phyloP scores from a whole-genome alignment of 2,888 invertebrate species.

The Dasysyrphus albostriatus region DNA sequence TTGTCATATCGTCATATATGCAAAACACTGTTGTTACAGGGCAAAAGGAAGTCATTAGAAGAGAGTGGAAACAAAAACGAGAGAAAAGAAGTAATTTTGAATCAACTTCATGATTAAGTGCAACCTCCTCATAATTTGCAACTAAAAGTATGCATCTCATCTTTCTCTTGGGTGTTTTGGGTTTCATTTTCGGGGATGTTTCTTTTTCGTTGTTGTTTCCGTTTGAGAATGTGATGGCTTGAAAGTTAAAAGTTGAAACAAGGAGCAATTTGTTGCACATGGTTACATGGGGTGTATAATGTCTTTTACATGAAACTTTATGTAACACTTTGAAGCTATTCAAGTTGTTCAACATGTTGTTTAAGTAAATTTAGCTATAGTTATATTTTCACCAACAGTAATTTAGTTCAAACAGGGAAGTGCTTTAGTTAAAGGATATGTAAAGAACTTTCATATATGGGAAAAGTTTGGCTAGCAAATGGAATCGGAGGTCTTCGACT shows the following conservation, averaged over 20 bases:
- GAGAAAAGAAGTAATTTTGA: not conserved
- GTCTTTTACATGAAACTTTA: not conserved
- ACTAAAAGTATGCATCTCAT: not conserved
- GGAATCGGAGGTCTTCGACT: no score
- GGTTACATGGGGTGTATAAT: not conserved
- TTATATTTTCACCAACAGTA: not conserved
- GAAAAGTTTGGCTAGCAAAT: no score
- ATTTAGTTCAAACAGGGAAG: not conserved
- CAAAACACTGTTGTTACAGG: not conserved
- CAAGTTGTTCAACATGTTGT: not conserved
- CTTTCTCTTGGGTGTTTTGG: not conserved
- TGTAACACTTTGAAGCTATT: constrained; percentile 1
- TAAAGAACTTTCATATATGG: no score
- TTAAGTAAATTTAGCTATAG: not conserved
- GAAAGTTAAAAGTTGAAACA: not conserved
- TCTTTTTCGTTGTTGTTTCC: not conserved
- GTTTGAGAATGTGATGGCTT: not conserved
- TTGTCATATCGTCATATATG: not conserved
- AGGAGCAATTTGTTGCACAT: not conserved
- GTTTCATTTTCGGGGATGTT: not conserved
- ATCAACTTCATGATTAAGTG: constrained; percentile 9
- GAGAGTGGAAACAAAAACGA: not conserved
- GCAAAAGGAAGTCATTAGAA: not conserved
- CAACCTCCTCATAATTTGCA: not conserved
- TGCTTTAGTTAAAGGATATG: no score